A percentile compares a stretch with the other conserved stretches of the same genome.
Evolutionary conservation across 1,140 invertebrate genomes (phyloP).

Genomic region (Drusus annulatus): DNA sequence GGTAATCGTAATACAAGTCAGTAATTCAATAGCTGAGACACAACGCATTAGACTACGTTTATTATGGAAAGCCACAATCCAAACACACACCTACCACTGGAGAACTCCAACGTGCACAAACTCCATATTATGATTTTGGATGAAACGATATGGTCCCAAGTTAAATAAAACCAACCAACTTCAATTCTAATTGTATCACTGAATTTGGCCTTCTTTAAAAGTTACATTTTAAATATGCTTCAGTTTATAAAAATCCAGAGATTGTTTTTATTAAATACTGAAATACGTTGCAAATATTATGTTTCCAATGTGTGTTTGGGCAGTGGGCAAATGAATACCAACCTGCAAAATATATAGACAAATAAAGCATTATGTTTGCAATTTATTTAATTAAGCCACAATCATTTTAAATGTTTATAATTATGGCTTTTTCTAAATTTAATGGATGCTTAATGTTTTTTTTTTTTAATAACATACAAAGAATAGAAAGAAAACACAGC

Average conservation of each 20-base stretch:
- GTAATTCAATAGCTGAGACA: neutral
- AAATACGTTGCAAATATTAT: neutral
- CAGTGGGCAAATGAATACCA: neutral
- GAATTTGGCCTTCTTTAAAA: neutral
- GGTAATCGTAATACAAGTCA: neutral
- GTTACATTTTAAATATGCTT: too few relatives aligned
- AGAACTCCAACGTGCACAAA: too few relatives aligned
- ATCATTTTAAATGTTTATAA: neutral
- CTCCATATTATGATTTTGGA: too few relatives aligned
- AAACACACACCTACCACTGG: neutral
- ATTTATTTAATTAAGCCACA: constrained; percentile 4
- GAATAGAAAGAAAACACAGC: too few relatives aligned
- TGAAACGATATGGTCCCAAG: constrained; percentile 2
- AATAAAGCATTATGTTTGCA: neutral
- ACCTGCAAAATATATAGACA: neutral
- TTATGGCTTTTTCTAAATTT: neutral
- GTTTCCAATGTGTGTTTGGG: neutral
- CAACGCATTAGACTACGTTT: neutral
- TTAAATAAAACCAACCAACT: neutral
- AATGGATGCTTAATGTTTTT: neutral
- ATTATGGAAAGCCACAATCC: neutral
- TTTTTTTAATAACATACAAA: neutral
- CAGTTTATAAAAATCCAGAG: too few relatives aligned
- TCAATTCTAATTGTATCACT: neutral
- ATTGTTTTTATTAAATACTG: too few relatives aligned